Evolutionary conservation across 92 coral and sea anemone species (phyloP), one percentile per base, ranked within the genome.

Genomic region (Actinostola sp.): DNA sequence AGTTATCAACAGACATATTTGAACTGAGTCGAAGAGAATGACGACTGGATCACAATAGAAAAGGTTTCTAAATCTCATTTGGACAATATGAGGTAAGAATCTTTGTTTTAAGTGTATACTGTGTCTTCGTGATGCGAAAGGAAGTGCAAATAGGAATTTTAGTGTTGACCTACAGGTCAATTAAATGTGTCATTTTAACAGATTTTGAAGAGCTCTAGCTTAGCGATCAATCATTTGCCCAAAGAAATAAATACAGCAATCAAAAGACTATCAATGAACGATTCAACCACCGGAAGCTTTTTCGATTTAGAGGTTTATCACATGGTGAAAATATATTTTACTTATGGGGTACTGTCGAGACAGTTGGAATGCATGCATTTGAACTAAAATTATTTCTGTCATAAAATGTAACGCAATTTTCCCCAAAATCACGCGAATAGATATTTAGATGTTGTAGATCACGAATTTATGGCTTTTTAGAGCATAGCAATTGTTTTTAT

Each of bases 251-350:
- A 4, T 36, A 11, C 86, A 73, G 46, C 80, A 81, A 46, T 35
- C 41, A 80, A 81, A 54, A 81, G 80, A 46, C 63, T 71, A 25
- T 81, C 51, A 35, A 58, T 72, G 54, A 39, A 65, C 63, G 43
- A 72, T 52, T 65, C 64, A 63, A 43, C 36, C 66, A 52, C 52
- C 34, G 25, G 60, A 71, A 61, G 66, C 35, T 70, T 28, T 55
- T 70, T 71, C 34, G 50, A 80, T 80, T 80, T 43, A 79, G 72
- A 71, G 85, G 72, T 80, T 80, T 80, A 80, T 80, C 85, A 72
- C 85, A 80, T 80, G 51, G 56, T 71, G 32, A 80, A 71, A 80
- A 80, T n/a, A 48, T 50, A 67, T 58, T 38, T 66, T 16, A 39
- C 52, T 71, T 70, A 32, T 48, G 73, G 85, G 72, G 31, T 80